Base-by-base conservation (phyloP, 2,888 invertebrate species). In the Vesta saturnalis region DNA sequence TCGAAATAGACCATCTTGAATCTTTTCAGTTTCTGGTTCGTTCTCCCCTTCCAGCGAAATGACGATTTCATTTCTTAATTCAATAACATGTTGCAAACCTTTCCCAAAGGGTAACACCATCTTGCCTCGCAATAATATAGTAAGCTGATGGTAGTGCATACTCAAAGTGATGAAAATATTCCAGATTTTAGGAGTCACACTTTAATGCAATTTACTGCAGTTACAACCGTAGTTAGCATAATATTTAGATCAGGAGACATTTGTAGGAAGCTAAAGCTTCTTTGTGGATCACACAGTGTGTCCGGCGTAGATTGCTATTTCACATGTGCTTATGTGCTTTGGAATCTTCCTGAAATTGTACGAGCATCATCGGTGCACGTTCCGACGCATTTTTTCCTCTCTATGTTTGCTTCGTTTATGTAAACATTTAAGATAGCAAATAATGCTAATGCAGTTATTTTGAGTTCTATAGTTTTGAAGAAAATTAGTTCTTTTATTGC, bases 51-150 rank as follows among this genome's bases (percentile, higher is more conserved):
- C 30, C 10, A 30, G 30, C 6, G 10, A 30, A 30, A 30, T 10
- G 30, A 10, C 30, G 30, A 30, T 30, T 30, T 30, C 30, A 6
- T 30, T 30, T 46, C 46, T 46, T 46, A 46, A 46, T 46, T 46
- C 46, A 46, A n/a, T 8, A 46, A 46, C 46, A 14, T n/a, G 10
- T 46, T 46, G 46, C 46, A 46, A 46, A 46, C 8, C 4, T 46
- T 46, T 46, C 14, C 6, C 46, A 46, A 6, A n/a, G 4, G 46
- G n/a, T 46, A 46, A 14, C 46, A n/a, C n/a, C 46, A 46, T 46
- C 46, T 46, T 46, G 14, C 46, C 46, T 46, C n/a, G 46, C 8
- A 6, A 46, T 46, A 46, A 46, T n/a, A 46, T 46, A 46, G 30
- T 6, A 30, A 30, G 30, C 30, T 30, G 30, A 30, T 6, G 5